Conservation (phyloP, 1,140 invertebrate species). For the Helicoverpa zea region DNA sequence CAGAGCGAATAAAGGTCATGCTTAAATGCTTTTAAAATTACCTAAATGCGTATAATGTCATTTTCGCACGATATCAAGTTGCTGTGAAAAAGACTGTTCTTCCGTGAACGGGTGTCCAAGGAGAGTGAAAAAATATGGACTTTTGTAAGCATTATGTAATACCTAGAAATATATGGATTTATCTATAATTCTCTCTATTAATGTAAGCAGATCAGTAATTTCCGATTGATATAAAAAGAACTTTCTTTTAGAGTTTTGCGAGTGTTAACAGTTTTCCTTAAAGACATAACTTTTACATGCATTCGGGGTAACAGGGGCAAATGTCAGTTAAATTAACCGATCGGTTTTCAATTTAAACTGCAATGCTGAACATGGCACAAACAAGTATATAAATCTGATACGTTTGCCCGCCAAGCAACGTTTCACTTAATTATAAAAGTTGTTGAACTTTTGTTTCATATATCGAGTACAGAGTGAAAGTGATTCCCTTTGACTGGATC, state of each 20-base stretch:
- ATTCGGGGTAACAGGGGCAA: neutral
- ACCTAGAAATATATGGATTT: no score
- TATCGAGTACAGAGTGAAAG: conserved; percentile 49
- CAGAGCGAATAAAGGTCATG: conserved; percentile 22
- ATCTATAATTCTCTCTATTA: no score
- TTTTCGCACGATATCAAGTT: conserved; percentile 3
- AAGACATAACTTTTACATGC: neutral
- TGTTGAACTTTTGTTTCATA: conserved; percentile 48
- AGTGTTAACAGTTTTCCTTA: neutral
- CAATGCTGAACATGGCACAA: conserved; percentile 25
- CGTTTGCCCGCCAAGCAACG: conserved; percentile 36
- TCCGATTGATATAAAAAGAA: no score
- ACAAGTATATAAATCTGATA: conserved; percentile 34
- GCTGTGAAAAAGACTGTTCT: no score
- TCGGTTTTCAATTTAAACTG: conserved; percentile 10
- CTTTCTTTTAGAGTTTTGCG: neutral
- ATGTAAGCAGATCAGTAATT: no score
- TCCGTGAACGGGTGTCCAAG: no score
- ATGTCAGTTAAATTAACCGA: conserved; percentile 11
- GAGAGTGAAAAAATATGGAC: no score
- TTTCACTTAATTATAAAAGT: conserved; percentile 50
- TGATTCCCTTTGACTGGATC: conserved; percentile 48
- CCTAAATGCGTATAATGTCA: neutral
- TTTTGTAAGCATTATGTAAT: no score
- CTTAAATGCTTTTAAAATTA: conserved; percentile 12